Evolutionary conservation across 2,113 vertebrate genomes (phyloP).

Genomic region (Nesoenas mayeri): DNA sequence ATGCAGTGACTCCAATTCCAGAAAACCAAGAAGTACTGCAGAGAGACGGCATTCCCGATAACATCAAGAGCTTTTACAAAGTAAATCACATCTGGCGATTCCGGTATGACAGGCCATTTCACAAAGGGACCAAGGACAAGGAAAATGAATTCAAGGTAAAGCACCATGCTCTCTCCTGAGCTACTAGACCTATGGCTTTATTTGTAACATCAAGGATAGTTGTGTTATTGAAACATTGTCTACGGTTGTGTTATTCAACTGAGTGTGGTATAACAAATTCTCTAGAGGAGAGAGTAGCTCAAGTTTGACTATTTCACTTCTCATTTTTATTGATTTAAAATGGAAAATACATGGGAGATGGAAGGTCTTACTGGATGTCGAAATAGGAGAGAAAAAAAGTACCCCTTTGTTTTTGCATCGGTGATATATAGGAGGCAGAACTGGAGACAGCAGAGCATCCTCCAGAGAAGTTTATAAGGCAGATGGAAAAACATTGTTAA

Average conservation of each 20-base stretch:
- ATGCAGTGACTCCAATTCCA: constrained; percentile 95
- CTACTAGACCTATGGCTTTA: neutral
- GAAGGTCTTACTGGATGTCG: neutral
- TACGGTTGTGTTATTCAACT: neutral
- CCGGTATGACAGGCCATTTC: constrained; percentile 95
- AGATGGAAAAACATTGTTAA: neutral
- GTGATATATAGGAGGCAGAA: neutral
- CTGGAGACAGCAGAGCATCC: neutral
- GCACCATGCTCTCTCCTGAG: constrained; percentile 8
- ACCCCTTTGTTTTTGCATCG: neutral
- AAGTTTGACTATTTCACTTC: neutral
- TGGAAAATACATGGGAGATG: neutral
- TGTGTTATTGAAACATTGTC: neutral
- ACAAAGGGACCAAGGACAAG: constrained; percentile 98
- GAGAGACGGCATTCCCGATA: constrained; percentile 94
- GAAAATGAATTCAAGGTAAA: constrained; percentile 99
- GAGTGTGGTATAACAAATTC: neutral
- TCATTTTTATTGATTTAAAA: neutral
- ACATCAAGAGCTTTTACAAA: constrained; percentile 99
- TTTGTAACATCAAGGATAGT: neutral
- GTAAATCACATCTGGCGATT: constrained; percentile 99
- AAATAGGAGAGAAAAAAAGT: neutral
- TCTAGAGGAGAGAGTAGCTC: neutral
- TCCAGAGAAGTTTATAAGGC: neutral
- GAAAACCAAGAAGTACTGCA: constrained; percentile 96